Evolutionary conservation across 2,888 invertebrate species (phyloP).

Genomic region (Tridacna crocea): DNA sequence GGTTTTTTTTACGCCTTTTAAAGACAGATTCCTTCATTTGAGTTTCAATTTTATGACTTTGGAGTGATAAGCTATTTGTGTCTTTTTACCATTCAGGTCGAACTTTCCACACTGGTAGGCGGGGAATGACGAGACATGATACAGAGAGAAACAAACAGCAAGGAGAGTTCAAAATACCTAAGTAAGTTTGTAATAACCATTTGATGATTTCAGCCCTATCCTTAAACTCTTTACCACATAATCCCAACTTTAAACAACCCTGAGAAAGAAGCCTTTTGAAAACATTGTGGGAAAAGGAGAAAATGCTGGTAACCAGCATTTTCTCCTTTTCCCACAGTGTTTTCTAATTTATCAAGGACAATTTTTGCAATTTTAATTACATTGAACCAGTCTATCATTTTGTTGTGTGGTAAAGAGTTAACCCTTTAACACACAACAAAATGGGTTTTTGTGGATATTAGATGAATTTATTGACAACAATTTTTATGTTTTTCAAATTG

Average conservation of each 20-base stretch:
- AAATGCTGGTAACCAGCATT: conserved; percentile 2
- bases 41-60: no score
- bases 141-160: conserved; percentile 30
- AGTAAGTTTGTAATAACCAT: conserved; percentile 22
- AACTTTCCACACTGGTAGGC: conserved; percentile 34
- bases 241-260: neutral
- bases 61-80: no score
- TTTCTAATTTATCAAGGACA: neutral
- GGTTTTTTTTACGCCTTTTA: no score
- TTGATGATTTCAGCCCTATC: neutral
- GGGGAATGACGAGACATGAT: conserved; percentile 50
- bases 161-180: conserved; percentile 40
- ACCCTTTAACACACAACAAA: no score
- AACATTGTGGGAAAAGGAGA: neutral
- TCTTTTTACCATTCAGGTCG: conserved; percentile 24
- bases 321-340: neutral
- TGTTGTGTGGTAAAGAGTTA: no score
- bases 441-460: no score
- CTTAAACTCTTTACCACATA: neutral
- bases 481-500: no score
- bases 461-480: no score
- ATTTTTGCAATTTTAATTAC: no score
- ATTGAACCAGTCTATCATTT: no score
- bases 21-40: no score
- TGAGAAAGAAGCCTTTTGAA: neutral